Evolutionary conservation across 2,888 invertebrate species (phyloP), one percentile per base, ranked within the genome.

Genomic region (Iphiclides podalirius): DNA sequence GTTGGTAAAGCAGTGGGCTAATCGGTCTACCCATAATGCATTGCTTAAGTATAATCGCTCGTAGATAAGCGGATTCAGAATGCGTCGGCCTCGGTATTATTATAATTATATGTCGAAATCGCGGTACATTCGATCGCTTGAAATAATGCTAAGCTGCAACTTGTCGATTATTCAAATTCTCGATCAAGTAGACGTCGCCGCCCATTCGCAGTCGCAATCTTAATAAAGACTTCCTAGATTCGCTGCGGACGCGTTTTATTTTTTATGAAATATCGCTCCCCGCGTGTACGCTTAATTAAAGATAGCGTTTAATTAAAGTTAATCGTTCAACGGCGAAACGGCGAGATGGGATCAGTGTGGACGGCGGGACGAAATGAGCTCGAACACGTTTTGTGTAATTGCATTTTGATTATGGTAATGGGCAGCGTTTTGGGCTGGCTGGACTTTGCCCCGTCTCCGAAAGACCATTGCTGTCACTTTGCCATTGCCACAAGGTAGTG

Each of bases 181-280:
- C 67, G 61, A 72, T 76, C 82, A 81, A 80, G 79, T 78, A 70
- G 70, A 64, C 61, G 54, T 66, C 60, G 58, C 76, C 87, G 85
- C 87, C 88, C 76, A 77, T 87, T 86, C 75, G 77, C 79, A 79
- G 76, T 87, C 73, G 78, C 79, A 85, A 84, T 85, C 78, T 85
- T 79, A 85, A 85, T 87, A 83, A 86, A 87, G 82, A 85, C 82
- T 87, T 87, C 86, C 86, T 87, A 86, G 80, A 63, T 80, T 72
- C 72, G 71, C 63, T 69, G 69, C 68, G 72, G 70, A 72, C 58
- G 67, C 73, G 70, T 77, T 77, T 79, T 77, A 74, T 82, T 79
- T 81, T 28, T 78, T 76, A 80, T 78, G 70, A 77, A 73, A 71
- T 74, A 75, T 75, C 64, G 64, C 61, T 61, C 59, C 66, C 56